Evolutionary conservation across 2,888 invertebrate genomes (phyloP), one percentile per base, ranked within the genome.

Genomic region (Lepas anatifera): DNA sequence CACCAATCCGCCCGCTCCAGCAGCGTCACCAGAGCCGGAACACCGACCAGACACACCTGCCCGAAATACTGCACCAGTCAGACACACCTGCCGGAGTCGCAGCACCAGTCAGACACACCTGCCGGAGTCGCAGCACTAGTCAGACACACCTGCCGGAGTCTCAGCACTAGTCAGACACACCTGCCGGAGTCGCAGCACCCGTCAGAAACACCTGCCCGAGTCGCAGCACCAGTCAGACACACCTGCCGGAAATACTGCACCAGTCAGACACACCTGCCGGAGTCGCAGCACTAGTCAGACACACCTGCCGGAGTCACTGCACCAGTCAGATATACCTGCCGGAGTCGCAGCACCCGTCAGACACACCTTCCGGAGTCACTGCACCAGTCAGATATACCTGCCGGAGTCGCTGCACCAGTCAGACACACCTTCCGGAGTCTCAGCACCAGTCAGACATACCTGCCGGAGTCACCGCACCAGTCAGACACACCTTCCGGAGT

Each of bases 11-110:
- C 76, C 84, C 72, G 73, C 77, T 46, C 84, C 83, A 82, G 85
- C 85, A 77, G 85, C 85, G n/a, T 82, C 85, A 73, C 85, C 85
- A 78, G 85, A 85, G 11, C 78, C 77, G 72, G 81, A 85, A 37
- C 80, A 85, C 70, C 78, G 81, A 3, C 76, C 85, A 72, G 82
- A 84, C 77, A 77, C 79, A 41, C 70, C 74, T 29, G 85, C 85
- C 3, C 50, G 75, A 76, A 50, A 75, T 76, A 71, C 77, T 79
- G 70, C 74, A 75, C 52, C 74, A 73, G 37, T 66, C 71, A 46
- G 48, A 72, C 67, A 68, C 71, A 71, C 73, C 74, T 73, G 70
- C 48, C 22, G 18, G 27, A 22, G 43, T 78, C 77, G 52, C 39
- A 22, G 39, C 22, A 67, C 48, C 41, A 7, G 27, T 2, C 43